These are phyloP conservation scores for Eristalis intricaria DNA, from an alignment of 2,888 invertebrate genomes.

Conservation along the genomic window DNA sequence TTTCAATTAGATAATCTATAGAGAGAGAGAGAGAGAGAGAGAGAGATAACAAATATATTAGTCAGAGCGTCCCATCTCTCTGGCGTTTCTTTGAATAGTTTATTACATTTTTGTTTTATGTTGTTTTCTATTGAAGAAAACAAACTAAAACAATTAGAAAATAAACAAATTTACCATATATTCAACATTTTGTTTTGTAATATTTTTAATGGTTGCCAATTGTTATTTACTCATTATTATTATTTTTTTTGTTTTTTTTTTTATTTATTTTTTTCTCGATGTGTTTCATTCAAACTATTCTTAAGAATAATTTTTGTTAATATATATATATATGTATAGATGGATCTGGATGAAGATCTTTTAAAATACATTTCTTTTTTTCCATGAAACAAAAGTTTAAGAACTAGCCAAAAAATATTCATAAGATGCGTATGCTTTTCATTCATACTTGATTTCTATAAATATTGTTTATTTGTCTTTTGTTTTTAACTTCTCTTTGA, in stretches of 20 bases:
- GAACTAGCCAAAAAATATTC: constrained; percentile 8
- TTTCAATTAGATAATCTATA: constrained; percentile 27
- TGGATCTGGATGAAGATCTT: constrained; percentile 17
- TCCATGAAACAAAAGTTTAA: constrained; percentile 25
- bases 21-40: background rate
- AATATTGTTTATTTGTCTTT: constrained; percentile 18
- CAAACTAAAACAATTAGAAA: too few relatives aligned
- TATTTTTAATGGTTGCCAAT: constrained; percentile 13
- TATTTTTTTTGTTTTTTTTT: constrained; percentile 22
- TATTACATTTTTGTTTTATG: background rate
- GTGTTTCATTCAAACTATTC: background rate
- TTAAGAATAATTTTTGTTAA: constrained; percentile 14
- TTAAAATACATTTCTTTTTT: constrained; percentile 19
- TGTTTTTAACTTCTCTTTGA: background rate
- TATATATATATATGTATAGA: constrained; percentile 1
- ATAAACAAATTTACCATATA: background rate
- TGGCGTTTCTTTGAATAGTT: background rate
- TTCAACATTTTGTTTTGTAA: background rate
- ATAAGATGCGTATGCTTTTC: constrained; percentile 52
- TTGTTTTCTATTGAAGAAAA: background rate
- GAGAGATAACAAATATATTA: background rate
- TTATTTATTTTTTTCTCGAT: constrained; percentile 24
- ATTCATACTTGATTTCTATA: constrained; percentile 51
- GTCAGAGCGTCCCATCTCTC: background rate
- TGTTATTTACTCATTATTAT: constrained; percentile 24